Conservation (phyloP, 2,797 vertebrate genomes). For the Malurus leucopterus region DNA sequence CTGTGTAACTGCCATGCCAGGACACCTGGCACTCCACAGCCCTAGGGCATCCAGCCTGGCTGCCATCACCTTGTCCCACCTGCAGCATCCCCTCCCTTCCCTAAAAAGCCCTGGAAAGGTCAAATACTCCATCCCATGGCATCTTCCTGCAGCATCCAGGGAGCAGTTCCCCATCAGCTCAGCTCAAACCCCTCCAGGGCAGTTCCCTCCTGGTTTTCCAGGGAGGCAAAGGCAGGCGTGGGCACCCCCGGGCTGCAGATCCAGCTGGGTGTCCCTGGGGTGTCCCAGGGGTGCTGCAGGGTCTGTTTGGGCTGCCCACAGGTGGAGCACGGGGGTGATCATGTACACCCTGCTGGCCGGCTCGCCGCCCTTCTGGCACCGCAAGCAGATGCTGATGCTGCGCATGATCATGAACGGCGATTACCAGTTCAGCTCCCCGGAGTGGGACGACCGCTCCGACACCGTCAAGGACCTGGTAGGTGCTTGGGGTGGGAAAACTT, state of each 20-base stretch:
- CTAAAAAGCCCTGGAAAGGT: background rate
- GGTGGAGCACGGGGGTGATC: slow-evolving; percentile 96
- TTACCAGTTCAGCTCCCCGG: slow-evolving; percentile 88
- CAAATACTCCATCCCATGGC: background rate
- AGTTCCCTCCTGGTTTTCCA: background rate
- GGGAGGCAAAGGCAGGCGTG: background rate
- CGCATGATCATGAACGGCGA: slow-evolving; percentile 90
- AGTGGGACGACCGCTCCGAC: slow-evolving; percentile 96
- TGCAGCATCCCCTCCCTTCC: background rate
- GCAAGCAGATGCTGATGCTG: slow-evolving; percentile 98
- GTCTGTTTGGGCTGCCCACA: slow-evolving; percentile 17
- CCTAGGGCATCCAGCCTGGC: background rate
- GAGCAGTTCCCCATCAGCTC: background rate
- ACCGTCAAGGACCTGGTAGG: slow-evolving; percentile 94
- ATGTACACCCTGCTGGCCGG: slow-evolving; percentile 96
- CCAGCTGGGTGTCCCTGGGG: accelerated
- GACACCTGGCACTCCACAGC: background rate
- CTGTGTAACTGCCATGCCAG: accelerated
- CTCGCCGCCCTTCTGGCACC: slow-evolving; percentile 97
- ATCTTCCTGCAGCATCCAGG: background rate
- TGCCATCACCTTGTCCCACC: background rate
- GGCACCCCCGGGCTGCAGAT: accelerated
- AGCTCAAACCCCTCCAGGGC: background rate
- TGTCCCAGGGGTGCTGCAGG: background rate
- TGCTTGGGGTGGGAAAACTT: background rate